Evolutionary conservation across 92 coral and sea anemone genomes (phyloP), one percentile per base, ranked within the genome.

Genomic region (Heteractis magnifica): DNA sequence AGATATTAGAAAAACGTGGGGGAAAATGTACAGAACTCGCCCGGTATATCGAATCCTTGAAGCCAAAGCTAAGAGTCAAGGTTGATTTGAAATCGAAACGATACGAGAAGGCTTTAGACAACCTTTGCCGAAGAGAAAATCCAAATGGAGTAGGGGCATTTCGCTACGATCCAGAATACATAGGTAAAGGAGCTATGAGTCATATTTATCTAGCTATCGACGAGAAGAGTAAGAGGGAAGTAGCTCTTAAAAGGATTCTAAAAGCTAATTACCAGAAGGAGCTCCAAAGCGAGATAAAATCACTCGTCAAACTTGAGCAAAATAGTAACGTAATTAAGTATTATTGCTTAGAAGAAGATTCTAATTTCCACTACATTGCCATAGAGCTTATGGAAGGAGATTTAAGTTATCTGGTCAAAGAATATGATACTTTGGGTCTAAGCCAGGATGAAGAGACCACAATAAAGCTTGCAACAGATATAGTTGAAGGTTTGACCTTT

Each of bases 321-420:
- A 88, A 87, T 70, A 85, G 75, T 21, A 81, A 91, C 23, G 89
- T 91, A 76, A 64, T 91, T 51, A 51, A 88, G 15, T 86, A 81
- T 62, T 88, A 88, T 18, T 74, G 19, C 18, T 19, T 75, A 5
- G 18, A 53, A 21, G 92, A 88, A 49, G 86, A 88, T 51, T 34
- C 23, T 16, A 59, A 64, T 56, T 91, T 88, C 70, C 65, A 86
- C 21, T 91, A 65, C 70, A 82, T 88, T 59, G 84, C 81, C 18
- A 56, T 91, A 73, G 94, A 91, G 68, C 64, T 91, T 12, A 91
- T 91, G 94, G 94, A 91, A 52, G 94, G 94, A 1, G 91, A 90
- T 78, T 76, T 90, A 53, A 65, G 71, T 20, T 71, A 83, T 50
- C 86, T 90, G 11, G 77, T 83, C 49, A 21, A 20, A 1, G 83